Base-by-base conservation (phyloP, 2,113 vertebrate species). In the Sterrhoptilus dennistouni region DNA sequence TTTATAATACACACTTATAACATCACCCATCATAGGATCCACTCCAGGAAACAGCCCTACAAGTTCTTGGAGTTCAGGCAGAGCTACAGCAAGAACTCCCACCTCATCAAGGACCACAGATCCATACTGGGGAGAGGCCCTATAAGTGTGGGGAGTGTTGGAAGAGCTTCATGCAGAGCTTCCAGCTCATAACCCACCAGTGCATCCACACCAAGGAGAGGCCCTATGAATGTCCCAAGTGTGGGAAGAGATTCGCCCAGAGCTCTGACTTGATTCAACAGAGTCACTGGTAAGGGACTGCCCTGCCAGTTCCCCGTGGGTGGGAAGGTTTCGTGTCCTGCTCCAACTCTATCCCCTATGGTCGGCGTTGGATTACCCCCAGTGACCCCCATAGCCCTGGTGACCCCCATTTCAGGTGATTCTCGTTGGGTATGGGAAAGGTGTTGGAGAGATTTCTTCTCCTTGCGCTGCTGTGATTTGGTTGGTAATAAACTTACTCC, bases 401-500 rank as follows among this genome's bases (percentile, higher is more conserved):
- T 40, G 60, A 42, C 2, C 25, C 24, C 3, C 2, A 1, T 16
- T 52, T 6, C 1, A 0, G 18, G 15, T 23, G 49, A 19, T 44
- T 14, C 7, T 2, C 1, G 1, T 10, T 53, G 14, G 14, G 14
- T 53, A 11, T 11, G 15, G 21, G 27, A 8, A 71, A 56, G 31
- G 18, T 28, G 40, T 28, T 45, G 40, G 28, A 74, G 31, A 57
- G 53, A 44, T 45, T 57, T 74, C 31, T 57, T 33, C 5, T 53
- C 31, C 38, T 31, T 56, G 20, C 31, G 1, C 27, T 56, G 21
- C 25, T 45, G 38, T 24, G 77, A 19, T 54, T 19, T 25, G 33
- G 12, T 31, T 56, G 33, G 15, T 15, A 44, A 44, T 29, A 31
- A 24, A 54, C 53, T 42, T 11, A 1, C 11, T 45, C 7, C 11